A percentile compares a stretch with the other conserved stretches of the same genome.
phyloP scores from a whole-genome alignment of 2,888 invertebrate species.

The Brenthis daphne region DNA sequence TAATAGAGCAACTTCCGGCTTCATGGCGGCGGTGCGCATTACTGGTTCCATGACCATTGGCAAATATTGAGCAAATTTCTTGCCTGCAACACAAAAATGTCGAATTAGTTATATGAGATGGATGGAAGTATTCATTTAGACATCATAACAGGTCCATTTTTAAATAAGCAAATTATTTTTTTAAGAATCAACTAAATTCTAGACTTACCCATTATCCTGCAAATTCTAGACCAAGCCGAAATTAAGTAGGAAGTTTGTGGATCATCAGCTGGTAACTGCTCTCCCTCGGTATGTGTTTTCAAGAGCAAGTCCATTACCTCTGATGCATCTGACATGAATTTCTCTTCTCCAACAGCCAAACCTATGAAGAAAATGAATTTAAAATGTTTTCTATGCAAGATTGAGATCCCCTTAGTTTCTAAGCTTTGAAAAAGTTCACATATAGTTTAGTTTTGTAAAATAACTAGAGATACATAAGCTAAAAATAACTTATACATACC shows the following conservation, averaged over 20 bases:
- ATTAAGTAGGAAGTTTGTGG: constrained; percentile 99
- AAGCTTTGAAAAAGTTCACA: too few relatives aligned
- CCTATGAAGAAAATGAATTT: constrained; percentile 49
- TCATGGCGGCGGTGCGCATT: constrained; percentile 94
- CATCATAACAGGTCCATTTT: too few relatives aligned
- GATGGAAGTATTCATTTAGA: background rate
- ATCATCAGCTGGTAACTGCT: constrained; percentile 95
- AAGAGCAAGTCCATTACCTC: constrained; percentile 97
- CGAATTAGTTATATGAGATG: background rate
- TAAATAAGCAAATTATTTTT: too few relatives aligned
- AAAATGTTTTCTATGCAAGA: too few relatives aligned
- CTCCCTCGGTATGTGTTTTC: constrained; percentile 93
- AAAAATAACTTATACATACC: constrained; percentile 75
- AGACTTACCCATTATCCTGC: constrained; percentile 89
- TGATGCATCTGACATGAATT: constrained; percentile 94
- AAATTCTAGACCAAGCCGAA: constrained; percentile 99
- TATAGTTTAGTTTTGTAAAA: too few relatives aligned
- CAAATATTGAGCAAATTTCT: constrained; percentile 94
- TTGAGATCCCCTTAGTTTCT: too few relatives aligned
- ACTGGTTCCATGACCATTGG: constrained; percentile 98
- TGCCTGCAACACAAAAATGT: constrained; percentile 73
- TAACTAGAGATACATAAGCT: background rate
- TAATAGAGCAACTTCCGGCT: constrained; percentile 94
- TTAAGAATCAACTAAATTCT: background rate
- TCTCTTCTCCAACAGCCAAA: constrained; percentile 89